Evolutionary conservation across 2,113 vertebrate genomes (phyloP).

Genomic region (Ictidomys tridecemlineatus): DNA sequence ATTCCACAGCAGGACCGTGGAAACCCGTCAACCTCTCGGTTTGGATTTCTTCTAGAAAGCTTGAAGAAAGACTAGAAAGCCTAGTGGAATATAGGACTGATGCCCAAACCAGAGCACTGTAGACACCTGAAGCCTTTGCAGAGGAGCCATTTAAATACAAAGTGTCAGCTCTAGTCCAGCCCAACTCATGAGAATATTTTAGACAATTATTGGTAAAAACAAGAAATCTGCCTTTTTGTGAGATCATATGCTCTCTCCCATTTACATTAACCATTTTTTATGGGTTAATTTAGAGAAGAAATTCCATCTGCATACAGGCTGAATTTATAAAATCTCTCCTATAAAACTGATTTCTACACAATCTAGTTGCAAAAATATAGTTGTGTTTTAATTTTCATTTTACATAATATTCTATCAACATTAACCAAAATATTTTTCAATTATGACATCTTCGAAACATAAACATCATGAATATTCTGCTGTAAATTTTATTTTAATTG

Average conservation of each 20-base stretch:
- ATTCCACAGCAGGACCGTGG: fast-evolving
- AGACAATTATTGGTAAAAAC: background rate
- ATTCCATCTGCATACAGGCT: background rate
- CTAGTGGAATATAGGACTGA: background rate
- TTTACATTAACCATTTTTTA: background rate
- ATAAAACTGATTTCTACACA: background rate
- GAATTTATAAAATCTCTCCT: background rate
- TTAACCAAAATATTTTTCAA: background rate
- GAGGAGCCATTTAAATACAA: background rate
- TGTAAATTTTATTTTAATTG: background rate
- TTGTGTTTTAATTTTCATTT: background rate
- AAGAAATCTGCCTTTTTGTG: background rate
- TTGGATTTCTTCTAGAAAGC: background rate
- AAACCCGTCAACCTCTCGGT: background rate
- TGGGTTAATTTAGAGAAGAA: slow-evolving; percentile 8
- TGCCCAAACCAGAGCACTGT: background rate
- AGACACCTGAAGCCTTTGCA: background rate
- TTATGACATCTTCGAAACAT: background rate
- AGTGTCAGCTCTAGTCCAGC: background rate
- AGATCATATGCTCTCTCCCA: background rate
- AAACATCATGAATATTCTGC: background rate
- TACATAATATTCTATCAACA: background rate
- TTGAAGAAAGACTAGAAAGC: background rate
- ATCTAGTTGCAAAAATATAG: background rate
- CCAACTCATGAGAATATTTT: background rate